These are phyloP conservation scores for Elegia similella DNA, from an alignment of 2,888 invertebrate genomes.

Conservation along the genomic window DNA sequence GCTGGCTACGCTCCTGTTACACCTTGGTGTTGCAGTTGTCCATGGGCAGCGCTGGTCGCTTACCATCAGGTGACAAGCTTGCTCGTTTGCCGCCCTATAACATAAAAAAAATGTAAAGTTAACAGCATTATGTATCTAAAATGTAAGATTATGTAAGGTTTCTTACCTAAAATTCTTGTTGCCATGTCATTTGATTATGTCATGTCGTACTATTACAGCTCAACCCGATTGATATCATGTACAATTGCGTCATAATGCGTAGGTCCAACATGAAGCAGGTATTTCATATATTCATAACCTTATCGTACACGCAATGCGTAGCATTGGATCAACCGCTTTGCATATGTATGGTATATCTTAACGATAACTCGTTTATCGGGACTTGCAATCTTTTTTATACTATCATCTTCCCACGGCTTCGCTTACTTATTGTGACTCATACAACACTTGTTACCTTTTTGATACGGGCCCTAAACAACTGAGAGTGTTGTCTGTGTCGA, in stretches of 20 bases:
- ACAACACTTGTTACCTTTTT: no score
- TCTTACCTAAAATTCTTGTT: not conserved
- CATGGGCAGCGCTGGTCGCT: no score
- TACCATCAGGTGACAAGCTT: not conserved
- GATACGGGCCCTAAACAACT: no score
- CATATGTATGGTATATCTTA: slow-evolving; percentile 54
- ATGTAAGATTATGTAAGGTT: not conserved
- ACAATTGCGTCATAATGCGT: not conserved
- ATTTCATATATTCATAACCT: slow-evolving; percentile 36
- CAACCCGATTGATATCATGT: not conserved
- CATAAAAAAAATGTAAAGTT: no score
- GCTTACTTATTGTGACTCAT: no score
- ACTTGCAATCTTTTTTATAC: slow-evolving; percentile 47
- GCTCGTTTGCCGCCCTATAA: no score
- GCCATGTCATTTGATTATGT: not conserved
- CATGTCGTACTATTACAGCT: not conserved
- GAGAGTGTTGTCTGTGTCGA: no score
- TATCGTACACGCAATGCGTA: slow-evolving; percentile 43
- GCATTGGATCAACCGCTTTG: slow-evolving; percentile 37
- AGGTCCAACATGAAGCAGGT: slow-evolving; percentile 15
- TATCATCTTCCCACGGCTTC: no score
- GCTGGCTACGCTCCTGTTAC: no score
- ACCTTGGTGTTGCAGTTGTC: no score
- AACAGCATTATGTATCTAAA: not conserved
- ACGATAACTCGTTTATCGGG: slow-evolving; percentile 52